These are phyloP conservation scores for Octodon degus DNA, from an alignment of 2,113 vertebrate genomes.

Conservation along the genomic window DNA sequence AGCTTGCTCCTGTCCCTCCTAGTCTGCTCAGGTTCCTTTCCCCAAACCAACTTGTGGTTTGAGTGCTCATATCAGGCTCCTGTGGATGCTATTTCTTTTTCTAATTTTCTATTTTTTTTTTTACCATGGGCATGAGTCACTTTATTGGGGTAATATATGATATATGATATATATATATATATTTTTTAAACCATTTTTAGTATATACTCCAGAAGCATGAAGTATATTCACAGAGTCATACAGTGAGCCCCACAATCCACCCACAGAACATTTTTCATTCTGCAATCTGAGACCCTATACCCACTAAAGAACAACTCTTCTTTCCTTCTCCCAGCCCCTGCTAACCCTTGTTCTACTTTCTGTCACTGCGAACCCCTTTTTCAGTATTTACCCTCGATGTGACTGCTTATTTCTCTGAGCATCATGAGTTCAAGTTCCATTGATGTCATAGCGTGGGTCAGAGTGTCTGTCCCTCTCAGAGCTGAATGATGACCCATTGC, in stretches of 20 bases:
- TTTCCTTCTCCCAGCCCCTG: background rate
- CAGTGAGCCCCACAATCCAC: fast-evolving
- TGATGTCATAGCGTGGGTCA: background rate
- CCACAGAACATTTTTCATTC: background rate
- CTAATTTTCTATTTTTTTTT: background rate
- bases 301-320: too few species aligned
- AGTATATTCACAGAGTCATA: background rate
- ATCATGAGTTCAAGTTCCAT: background rate
- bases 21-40: background rate
- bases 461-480: background rate
- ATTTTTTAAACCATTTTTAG: background rate
- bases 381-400: background rate
- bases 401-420: background rate
- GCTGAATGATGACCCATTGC: background rate
- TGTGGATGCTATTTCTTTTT: background rate
- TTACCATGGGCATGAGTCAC: background rate
- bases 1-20: fast-evolving
- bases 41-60: fast-evolving
- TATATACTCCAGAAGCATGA: too few species aligned
- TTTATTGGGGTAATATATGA: background rate
- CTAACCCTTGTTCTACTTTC: background rate
- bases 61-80: fast-evolving
- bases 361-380: background rate
- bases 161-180: too few species aligned
- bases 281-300: background rate